Evolutionary conservation across 1,140 invertebrate genomes (phyloP).

Genomic region (Chironomus striatipennis): DNA sequence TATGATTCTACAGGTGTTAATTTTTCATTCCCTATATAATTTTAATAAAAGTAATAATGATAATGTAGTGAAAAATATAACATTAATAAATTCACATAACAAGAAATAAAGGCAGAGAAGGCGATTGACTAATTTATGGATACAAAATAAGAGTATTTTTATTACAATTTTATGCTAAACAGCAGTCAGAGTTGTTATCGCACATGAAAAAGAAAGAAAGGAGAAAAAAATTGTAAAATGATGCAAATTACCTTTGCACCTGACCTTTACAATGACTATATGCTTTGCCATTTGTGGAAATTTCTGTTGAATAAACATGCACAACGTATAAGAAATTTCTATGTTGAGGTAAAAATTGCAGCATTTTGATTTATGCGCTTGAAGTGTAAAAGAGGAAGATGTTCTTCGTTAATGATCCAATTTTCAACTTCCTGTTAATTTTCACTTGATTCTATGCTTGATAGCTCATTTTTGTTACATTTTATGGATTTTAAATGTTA

Average conservation of each 20-base stretch:
- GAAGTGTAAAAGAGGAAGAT: background rate
- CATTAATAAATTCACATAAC: too few species aligned
- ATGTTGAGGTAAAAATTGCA: background rate
- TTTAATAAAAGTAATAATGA: constrained; percentile 7
- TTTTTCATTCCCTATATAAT: background rate
- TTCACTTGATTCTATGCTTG: too few species aligned
- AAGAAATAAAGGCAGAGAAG: background rate
- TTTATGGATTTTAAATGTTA: too few species aligned
- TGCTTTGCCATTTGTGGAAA: too few species aligned
- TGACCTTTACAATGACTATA: background rate
- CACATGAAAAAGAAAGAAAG: background rate
- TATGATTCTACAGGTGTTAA: constrained; percentile 20
- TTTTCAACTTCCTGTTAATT: background rate
- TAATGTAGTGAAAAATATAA: background rate
- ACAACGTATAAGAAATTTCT: background rate
- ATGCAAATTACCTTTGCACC: constrained; percentile 16
- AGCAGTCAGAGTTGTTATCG: background rate
- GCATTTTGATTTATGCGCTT: constrained; percentile 1
- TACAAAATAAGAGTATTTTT: background rate
- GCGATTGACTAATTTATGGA: constrained; percentile 22
- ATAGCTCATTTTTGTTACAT: too few species aligned
- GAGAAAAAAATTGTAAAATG: background rate
- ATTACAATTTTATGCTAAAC: background rate
- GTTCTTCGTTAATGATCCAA: background rate
- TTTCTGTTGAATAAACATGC: background rate